These are phyloP conservation scores for Scaptodrosophila latifasciaeformis DNA, from an alignment of 2,888 invertebrate genomes.

Conservation along the genomic window DNA sequence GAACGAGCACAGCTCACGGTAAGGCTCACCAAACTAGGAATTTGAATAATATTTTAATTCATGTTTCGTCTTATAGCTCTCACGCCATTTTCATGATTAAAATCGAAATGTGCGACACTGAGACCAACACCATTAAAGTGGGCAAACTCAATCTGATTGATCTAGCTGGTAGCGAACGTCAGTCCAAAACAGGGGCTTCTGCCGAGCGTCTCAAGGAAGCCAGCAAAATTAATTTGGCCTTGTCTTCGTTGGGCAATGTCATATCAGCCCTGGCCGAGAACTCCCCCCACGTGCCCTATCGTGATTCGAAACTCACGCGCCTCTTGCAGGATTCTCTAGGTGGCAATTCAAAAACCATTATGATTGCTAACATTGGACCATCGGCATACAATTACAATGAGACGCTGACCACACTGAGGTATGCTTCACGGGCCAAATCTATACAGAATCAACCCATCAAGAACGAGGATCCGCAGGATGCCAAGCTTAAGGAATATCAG, in stretches of 20 bases:
- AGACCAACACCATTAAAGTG: slow-evolving; percentile 80
- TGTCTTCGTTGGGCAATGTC: slow-evolving; percentile 98
- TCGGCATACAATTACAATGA: slow-evolving; percentile 99
- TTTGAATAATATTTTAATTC: not conserved
- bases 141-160: slow-evolving; percentile 98
- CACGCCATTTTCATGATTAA: slow-evolving; percentile 99
- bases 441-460: slow-evolving; percentile 99
- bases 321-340: slow-evolving; percentile 98
- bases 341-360: slow-evolving; percentile 98
- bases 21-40: not conserved
- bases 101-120: slow-evolving; percentile 91
- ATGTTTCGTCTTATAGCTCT: slow-evolving; percentile 77
- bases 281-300: slow-evolving; percentile 96
- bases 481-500: slow-evolving; percentile 95
- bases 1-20: slow-evolving; percentile 95
- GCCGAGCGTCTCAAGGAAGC: slow-evolving; percentile 96
- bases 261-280: slow-evolving; percentile 97
- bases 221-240: slow-evolving; percentile 96
- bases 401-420: slow-evolving; percentile 95
- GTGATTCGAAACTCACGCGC: slow-evolving; percentile 97
- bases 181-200: slow-evolving; percentile 96
- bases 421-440: slow-evolving; percentile 97
- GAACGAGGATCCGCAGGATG: slow-evolving; percentile 99
- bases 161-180: slow-evolving; percentile 97
- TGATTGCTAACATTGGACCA: slow-evolving; percentile 99